phyloP scores from a whole-genome alignment of 53 echinoderm and acorn worm species.

The Patiria pectinifera region DNA sequence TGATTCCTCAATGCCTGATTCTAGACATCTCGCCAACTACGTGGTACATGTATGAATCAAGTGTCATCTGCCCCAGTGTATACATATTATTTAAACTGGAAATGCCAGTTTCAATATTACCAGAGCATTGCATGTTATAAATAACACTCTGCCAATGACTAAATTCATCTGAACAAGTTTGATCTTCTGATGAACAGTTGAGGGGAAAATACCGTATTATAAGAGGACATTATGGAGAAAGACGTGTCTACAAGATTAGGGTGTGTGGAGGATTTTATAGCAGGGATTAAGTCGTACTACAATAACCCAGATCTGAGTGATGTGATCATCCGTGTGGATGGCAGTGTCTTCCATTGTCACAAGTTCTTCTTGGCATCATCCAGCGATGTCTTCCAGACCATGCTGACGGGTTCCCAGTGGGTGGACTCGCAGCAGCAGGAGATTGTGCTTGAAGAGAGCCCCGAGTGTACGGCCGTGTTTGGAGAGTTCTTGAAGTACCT shows the following conservation, averaged over 20 bases:
- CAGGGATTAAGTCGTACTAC: constrained; percentile 53
- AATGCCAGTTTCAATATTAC: too few relatives aligned
- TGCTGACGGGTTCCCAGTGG: constrained; percentile 64
- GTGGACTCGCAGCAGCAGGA: constrained; percentile 58
- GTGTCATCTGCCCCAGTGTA: too few relatives aligned
- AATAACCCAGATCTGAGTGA: constrained; percentile 72
- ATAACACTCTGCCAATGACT: not conserved
- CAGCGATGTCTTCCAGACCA: constrained; percentile 72
- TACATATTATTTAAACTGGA: too few relatives aligned
- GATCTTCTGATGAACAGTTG: too few relatives aligned
- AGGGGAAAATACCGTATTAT: not conserved
- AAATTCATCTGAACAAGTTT: not conserved
- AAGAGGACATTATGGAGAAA: not conserved
- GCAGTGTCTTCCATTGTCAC: constrained; percentile 57
- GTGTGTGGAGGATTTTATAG: constrained; percentile 51
- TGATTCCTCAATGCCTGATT: too few relatives aligned
- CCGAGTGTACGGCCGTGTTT: constrained; percentile 52
- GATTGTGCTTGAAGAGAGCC: constrained; percentile 53
- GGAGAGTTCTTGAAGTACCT: constrained; percentile 61
- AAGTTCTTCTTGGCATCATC: constrained; percentile 71
- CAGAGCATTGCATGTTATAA: not conserved
- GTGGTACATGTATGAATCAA: too few relatives aligned
- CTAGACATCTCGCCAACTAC: too few relatives aligned
- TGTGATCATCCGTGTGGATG: constrained; percentile 64
- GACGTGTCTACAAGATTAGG: constrained; percentile 33